These are phyloP conservation scores for Cataglyphis rosenhaueri DNA, from an alignment of 2,888 invertebrate species.

Conservation along the genomic window DNA sequence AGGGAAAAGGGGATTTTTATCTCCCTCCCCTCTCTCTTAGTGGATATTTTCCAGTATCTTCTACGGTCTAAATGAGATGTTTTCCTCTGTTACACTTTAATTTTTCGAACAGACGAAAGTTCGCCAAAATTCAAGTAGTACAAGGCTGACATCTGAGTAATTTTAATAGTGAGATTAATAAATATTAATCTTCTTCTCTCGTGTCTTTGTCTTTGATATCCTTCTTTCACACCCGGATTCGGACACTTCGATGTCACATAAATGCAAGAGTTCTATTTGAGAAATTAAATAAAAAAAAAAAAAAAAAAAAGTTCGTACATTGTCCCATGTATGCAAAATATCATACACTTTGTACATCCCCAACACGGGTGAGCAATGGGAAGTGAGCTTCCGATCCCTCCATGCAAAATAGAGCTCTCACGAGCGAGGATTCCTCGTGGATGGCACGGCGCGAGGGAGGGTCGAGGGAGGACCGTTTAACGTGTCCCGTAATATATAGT, in stretches of 20 bases:
- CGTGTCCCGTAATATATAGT: conserved; percentile 27
- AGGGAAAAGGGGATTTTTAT: background rate
- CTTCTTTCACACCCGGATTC: background rate
- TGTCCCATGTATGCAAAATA: background rate
- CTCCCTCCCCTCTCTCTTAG: background rate
- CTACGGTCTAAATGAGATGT: background rate
- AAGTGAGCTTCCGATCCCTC: conserved; percentile 39
- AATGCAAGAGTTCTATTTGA: background rate
- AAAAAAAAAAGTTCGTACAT: background rate
- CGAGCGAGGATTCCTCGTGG: conserved; percentile 33
- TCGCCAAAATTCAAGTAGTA: background rate
- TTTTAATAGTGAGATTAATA: background rate
- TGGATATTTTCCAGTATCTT: background rate
- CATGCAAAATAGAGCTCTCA: conserved; percentile 44
- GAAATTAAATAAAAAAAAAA: background rate
- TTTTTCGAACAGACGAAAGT: background rate
- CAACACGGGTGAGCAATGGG: background rate
- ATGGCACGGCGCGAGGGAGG: background rate
- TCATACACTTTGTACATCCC: background rate
- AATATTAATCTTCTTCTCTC: background rate
- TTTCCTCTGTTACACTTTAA: background rate
- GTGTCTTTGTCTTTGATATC: background rate
- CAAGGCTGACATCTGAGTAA: background rate
- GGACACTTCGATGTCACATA: background rate
- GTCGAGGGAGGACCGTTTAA: conserved; percentile 23